A percentile compares a stretch with the other conserved stretches of the same genome.
Conservation (phyloP, 2,113 vertebrate genomes). For the Pseudorectes ferrugineus region DNA sequence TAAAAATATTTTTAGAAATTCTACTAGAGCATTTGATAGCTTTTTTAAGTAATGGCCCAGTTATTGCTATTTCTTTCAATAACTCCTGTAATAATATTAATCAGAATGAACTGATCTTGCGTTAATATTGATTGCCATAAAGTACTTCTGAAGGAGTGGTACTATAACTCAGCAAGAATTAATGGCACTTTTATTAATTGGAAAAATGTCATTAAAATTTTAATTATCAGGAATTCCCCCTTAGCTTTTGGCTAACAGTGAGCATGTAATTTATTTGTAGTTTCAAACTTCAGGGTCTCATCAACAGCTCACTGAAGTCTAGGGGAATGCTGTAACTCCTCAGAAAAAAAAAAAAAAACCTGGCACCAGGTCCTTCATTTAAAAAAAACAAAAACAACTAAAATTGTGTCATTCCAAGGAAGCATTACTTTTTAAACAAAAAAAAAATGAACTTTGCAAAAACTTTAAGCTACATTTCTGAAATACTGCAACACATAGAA, state of each 20-base stretch:
- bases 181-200: background rate
- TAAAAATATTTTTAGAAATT: background rate
- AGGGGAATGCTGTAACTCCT: background rate
- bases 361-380: background rate
- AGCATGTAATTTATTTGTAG: background rate
- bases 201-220: background rate
- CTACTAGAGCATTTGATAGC: background rate
- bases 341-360: background rate
- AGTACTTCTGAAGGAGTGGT: background rate
- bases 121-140: background rate
- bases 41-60: background rate
- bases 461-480: background rate
- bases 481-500: background rate
- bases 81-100: background rate
- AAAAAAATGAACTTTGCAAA: background rate
- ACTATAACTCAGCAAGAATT: background rate
- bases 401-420: background rate
- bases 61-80: constrained; percentile 8
- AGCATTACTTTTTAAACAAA: background rate
- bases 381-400: background rate
- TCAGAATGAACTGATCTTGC: background rate
- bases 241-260: background rate
- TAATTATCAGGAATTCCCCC: background rate
- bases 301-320: background rate
- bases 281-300: background rate